Evolutionary conservation across 2,797 vertebrate species (phyloP), one percentile per base, ranked within the genome.

Genomic region (Argya squamiceps): DNA sequence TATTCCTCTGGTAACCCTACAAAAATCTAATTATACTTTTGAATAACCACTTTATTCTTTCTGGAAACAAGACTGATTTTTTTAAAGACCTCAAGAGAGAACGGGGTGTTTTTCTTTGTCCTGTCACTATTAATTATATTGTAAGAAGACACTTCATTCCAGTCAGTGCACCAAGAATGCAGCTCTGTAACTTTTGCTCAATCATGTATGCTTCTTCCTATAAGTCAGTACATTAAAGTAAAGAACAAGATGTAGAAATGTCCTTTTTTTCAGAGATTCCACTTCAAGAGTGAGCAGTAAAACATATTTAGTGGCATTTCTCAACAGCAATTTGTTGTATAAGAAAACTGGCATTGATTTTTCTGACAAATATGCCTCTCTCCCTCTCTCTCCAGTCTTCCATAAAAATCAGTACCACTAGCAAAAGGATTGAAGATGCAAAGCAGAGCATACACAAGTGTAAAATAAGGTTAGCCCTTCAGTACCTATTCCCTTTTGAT

Each of bases 311-410:
- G 39, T 62, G 59, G 18, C 50, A 83, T 79, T 89, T 34, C 41
- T 89, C 63, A 84, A 20, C 16, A 84, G 9, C 15, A 58, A 26
- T 95, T 81, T 75, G 13, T 50, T 73, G 71, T 58, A 78, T 86
- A 82, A 92, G 65, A 88, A 93, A 95, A 88, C 21, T 53, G 43
- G 13, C 30, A 94, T 90, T 70, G 90, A 93, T 92, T 95, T 94
- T 96, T 94, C 88, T 94, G 85, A 80, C 79, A 85, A 73, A 71
- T 64, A 70, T 19, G 9, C 19, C 23, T 69, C 17, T 73, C 43
- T 53, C 41, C 58, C 63, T 85, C 37, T 67, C 15, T 62, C 63
- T 85, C 64, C 46, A 59, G 12, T 52, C 74, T 84, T 82, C 39
- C 29, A 23, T 80, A 80, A 94, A 86, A 88, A 41, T 71, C 41